Evolutionary conservation across 2,797 vertebrate species (phyloP).

Genomic region (Acipenser transmontanus): DNA sequence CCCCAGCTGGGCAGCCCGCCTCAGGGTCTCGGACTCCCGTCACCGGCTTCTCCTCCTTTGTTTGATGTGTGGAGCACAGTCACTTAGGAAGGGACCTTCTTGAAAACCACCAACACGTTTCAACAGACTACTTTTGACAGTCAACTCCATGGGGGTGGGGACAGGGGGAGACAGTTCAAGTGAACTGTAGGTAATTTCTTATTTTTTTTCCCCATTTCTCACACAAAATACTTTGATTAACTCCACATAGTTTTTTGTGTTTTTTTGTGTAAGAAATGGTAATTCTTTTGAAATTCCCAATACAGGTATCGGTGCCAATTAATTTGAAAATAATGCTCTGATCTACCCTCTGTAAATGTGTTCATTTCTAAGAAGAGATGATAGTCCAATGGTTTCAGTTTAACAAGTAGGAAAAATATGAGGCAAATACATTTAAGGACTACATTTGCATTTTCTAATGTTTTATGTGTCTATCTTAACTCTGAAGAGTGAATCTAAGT

Average conservation of each 20-base stretch:
- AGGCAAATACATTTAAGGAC: too few species aligned
- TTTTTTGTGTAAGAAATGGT: too few species aligned
- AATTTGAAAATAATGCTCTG: constrained; percentile 9
- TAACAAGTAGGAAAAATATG: too few species aligned
- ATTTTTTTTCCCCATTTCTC: too few species aligned
- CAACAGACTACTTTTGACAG: too few species aligned
- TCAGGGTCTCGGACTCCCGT: constrained; percentile 83
- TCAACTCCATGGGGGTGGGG: too few species aligned
- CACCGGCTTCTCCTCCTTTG: constrained; percentile 93
- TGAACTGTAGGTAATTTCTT: constrained; percentile 34
- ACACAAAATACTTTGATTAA: too few species aligned
- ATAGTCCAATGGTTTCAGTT: background rate
- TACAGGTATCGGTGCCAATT: constrained; percentile 3
- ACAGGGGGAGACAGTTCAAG: background rate
- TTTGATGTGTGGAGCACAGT: constrained; percentile 54
- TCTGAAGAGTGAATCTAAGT: constrained; percentile 8
- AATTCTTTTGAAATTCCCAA: too few species aligned
- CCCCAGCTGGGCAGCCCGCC: constrained; percentile 73
- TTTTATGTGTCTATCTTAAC: background rate
- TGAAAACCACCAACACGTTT: too few species aligned
- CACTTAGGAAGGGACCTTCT: too few species aligned
- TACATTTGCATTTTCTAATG: background rate
- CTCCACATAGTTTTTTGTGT: too few species aligned
- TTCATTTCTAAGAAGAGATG: constrained; percentile 6
- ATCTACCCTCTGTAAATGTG: background rate